Conservation (phyloP, 2,888 invertebrate genomes). For the Bellardia pandia region DNA sequence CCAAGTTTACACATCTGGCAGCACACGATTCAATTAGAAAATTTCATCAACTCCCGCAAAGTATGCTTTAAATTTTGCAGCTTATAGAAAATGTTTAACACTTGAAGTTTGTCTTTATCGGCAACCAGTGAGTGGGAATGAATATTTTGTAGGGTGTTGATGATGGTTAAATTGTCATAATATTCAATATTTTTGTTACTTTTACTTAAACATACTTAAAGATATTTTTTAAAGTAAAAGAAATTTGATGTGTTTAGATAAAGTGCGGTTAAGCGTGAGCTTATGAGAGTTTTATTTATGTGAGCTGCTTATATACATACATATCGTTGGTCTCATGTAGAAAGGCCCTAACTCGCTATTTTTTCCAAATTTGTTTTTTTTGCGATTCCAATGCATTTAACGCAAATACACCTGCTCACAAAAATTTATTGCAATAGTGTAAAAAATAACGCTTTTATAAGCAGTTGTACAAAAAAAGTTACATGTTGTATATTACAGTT, state of each 20-base stretch:
- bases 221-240: not conserved
- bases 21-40: not conserved
- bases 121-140: not conserved
- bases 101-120: constrained; percentile 13
- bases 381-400: too few species aligned
- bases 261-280: not conserved
- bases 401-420: too few species aligned
- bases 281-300: not conserved
- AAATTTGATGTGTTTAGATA: not conserved
- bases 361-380: too few species aligned
- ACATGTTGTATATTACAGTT: too few species aligned
- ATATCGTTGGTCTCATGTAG: too few species aligned
- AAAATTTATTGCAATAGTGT: too few species aligned
- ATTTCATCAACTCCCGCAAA: constrained; percentile 3
- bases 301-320: not conserved
- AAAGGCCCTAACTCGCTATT: too few species aligned
- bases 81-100: constrained; percentile 15
- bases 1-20: not conserved
- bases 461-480: too few species aligned
- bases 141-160: constrained; percentile 17
- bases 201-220: not conserved
- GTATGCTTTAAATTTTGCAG: constrained; percentile 27
- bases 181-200: not conserved
- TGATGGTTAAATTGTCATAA: constrained; percentile 5
- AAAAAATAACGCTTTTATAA: too few species aligned